Base-by-base conservation (phyloP, 2,113 vertebrate genomes). In the Podiceps cristatus region DNA sequence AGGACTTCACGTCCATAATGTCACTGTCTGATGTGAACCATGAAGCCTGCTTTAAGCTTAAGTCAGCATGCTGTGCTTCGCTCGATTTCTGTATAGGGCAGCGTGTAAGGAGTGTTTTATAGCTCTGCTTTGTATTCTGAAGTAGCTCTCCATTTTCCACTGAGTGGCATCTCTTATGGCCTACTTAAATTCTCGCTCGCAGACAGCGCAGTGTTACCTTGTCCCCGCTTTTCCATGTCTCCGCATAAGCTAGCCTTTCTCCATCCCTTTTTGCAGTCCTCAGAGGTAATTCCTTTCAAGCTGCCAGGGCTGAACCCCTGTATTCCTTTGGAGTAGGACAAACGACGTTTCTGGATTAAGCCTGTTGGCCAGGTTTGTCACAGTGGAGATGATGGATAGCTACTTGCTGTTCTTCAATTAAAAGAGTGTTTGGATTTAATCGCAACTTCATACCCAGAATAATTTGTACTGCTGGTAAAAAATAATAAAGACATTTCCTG, bases 1-100 rank as follows among this genome's bases (percentile, higher is more conserved):
- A 37, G 40, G 60, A 15, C 72, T 47, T 49, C 1, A 18, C 3
- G 4, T 60, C 20, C 0, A 0, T 49, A 45, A 19, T 2, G 24
- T 13, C 22, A 7, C 79, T 92, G 45, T 50, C 45, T 77, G 37
- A 25, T 45, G 37, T 33, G 73, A 91, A 22, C 64, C 13, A 3
- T 3, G 55, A 28, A 53, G 60, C 14, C 44, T 50, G 25, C 63
- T 73, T 89, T 49, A 45, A 44, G 60, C 27, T 85, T 28, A 25
- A 76, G 59, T 24, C 4, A 9, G 28, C 11, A 1, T 33, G 4
- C 28, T 15, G 0, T 27, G 53, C 17, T 55, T 76, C 42, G 18
- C 55, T 74, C 1, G 1, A 9, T 23, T 53, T 62, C 53, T 66
- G 22, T 18, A 23, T 40, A 77, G 50, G 49, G 17, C n/a, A 29